Evolutionary conservation across 2,888 invertebrate species (phyloP).

Genomic region (Hypercompe scribonia): DNA sequence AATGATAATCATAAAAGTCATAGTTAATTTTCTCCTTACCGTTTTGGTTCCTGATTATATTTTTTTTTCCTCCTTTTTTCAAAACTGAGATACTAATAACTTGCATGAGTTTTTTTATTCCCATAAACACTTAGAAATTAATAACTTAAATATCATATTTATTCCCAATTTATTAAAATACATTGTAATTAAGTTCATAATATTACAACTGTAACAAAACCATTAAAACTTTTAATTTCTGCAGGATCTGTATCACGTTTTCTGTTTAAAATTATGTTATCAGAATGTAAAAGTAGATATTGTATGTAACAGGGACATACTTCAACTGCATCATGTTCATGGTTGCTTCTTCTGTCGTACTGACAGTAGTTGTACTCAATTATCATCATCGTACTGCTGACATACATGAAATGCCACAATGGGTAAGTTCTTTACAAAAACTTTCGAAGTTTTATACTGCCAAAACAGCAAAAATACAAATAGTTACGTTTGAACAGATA

Average conservation of each 20-base stretch:
- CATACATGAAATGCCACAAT: constrained; percentile 98
- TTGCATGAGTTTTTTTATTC: not conserved
- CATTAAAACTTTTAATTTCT: not conserved
- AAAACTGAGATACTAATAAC: constrained; percentile 8
- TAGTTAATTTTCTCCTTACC: constrained; percentile 73
- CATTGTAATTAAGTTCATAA: not conserved
- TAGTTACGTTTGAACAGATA: constrained; percentile 88
- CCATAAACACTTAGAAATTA: not conserved
- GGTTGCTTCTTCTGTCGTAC: constrained; percentile 99
- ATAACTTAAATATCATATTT: not conserved
- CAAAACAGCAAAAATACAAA: not conserved
- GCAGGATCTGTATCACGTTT: not conserved
- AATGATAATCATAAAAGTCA: constrained; percentile 35
- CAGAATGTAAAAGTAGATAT: constrained; percentile 32
- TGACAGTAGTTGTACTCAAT: constrained; percentile 98
- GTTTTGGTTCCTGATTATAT: constrained; percentile 36
- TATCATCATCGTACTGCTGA: constrained; percentile 99
- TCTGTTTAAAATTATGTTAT: not conserved
- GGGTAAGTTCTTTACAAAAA: constrained; percentile 89
- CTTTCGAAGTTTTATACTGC: not conserved
- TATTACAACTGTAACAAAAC: not conserved
- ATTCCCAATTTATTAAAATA: not conserved
- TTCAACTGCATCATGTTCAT: constrained; percentile 99
- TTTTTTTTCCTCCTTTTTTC: not conserved
- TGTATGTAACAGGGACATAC: constrained; percentile 93